Conservation (phyloP, 2,113 vertebrate species). For the Chascanopsetta lugubris region DNA sequence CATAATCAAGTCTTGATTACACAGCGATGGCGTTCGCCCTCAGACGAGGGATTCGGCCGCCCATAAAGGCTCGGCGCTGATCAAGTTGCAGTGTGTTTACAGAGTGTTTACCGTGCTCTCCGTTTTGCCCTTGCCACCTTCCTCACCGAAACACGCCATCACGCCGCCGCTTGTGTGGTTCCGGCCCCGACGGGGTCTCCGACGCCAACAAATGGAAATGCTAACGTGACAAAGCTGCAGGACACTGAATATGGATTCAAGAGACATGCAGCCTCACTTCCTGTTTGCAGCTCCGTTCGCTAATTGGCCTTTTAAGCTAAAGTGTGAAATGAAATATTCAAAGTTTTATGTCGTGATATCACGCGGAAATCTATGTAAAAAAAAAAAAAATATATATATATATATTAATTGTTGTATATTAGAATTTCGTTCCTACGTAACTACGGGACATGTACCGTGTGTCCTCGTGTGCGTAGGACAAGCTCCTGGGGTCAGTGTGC, state of each 20-base stretch:
- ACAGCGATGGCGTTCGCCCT: conserved; percentile 16
- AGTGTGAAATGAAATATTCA: too few relatives aligned
- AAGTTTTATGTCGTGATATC: too few relatives aligned
- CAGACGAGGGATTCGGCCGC: conserved; percentile 7
- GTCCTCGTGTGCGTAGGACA: not conserved
- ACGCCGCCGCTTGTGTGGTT: too few relatives aligned
- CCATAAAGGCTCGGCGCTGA: not conserved
- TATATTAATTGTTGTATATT: too few relatives aligned
- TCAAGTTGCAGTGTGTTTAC: conserved; percentile 1
- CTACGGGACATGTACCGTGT: too few relatives aligned
- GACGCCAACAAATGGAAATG: not conserved
- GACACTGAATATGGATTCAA: conserved; percentile 14
- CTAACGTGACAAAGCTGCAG: conserved; percentile 22
- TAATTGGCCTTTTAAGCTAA: too few relatives aligned
- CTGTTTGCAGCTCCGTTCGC: not conserved
- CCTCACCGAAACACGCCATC: too few relatives aligned
- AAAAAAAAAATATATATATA: too few relatives aligned
- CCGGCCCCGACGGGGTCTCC: too few relatives aligned
- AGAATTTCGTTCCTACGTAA: too few relatives aligned
- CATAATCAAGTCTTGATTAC: conserved; percentile 31
- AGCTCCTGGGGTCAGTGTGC: conserved; percentile 9
- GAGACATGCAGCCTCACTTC: conserved; percentile 9
- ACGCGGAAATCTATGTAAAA: too few relatives aligned
- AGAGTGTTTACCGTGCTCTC: not conserved
- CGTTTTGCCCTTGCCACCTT: conserved; percentile 2